These are phyloP conservation scores for Mus pahari DNA, from an alignment of 2,113 vertebrate species.

Conservation along the genomic window DNA sequence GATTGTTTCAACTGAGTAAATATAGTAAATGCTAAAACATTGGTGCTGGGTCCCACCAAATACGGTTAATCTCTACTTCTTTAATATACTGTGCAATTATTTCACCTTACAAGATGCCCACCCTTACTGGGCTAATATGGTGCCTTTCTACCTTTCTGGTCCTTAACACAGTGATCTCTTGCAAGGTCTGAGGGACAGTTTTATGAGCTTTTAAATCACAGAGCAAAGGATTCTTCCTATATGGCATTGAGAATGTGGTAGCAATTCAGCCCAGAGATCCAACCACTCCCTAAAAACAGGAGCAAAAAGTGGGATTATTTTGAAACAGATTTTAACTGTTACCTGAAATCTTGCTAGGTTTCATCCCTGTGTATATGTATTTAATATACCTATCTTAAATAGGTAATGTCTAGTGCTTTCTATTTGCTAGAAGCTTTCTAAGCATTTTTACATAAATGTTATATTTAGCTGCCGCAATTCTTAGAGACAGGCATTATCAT, in stretches of 20 bases:
- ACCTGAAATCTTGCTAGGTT: not conserved
- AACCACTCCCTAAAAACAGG: not conserved
- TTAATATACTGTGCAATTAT: not conserved
- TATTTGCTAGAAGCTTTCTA: not conserved
- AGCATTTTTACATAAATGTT: not conserved
- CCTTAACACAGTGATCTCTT: not conserved
- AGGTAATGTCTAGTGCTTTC: not conserved
- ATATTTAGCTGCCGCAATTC: not conserved
- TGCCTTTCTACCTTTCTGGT: not conserved
- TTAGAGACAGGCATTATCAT: not conserved
- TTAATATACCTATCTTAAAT: not conserved
- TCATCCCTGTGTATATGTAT: not conserved
- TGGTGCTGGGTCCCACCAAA: not conserved
- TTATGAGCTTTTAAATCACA: not conserved
- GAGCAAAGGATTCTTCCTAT: not conserved
- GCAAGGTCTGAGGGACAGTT: not conserved
- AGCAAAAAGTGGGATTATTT: not conserved
- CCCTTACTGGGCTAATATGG: not conserved
- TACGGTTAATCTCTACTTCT: not conserved
- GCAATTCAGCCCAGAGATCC: not conserved
- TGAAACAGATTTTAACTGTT: constrained; percentile 28
- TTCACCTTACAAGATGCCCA: not conserved
- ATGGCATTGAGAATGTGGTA: not conserved
- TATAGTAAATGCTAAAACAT: not conserved
- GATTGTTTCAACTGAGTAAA: not conserved